Evolutionary conservation across 2,113 vertebrate genomes (phyloP).

Genomic region (Oriolus oriolus): DNA sequence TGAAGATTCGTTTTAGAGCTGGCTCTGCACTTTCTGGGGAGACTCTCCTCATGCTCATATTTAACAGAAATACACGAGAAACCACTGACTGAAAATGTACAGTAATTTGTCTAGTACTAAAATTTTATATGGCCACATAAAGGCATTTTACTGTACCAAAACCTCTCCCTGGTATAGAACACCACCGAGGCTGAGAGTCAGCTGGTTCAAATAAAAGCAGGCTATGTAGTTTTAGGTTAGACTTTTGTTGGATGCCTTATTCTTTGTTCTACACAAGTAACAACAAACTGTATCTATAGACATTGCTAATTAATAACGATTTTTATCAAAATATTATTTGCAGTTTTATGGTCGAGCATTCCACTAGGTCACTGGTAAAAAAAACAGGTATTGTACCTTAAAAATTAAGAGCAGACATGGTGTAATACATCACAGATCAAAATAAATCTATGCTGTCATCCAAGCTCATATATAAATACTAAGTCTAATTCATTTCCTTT

Average conservation of each 20-base stretch:
- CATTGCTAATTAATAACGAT: background rate
- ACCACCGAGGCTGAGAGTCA: background rate
- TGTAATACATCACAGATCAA: background rate
- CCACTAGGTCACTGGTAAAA: background rate
- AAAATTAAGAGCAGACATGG: background rate
- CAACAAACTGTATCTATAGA: background rate
- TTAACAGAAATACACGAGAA: background rate
- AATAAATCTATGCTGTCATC: constrained; percentile 10
- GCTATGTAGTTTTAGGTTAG: background rate
- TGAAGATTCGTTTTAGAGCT: background rate
- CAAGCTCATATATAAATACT: background rate
- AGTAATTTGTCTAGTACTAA: constrained; percentile 23
- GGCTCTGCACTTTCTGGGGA: background rate
- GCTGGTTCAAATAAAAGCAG: constrained; percentile 13
- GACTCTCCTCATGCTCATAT: background rate
- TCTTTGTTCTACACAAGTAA: background rate
- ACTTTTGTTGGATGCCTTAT: background rate
- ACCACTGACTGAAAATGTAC: background rate
- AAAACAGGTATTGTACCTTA: background rate
- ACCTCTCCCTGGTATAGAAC: background rate
- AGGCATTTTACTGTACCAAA: constrained; percentile 12
- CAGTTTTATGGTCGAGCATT: background rate
- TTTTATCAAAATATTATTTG: background rate
- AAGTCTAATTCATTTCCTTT: background rate
- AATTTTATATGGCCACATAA: constrained; percentile 34